Evolutionary conservation across 2,888 invertebrate species (phyloP), one percentile per base, ranked within the genome.

Genomic region (Ryuthela nishihirai): DNA sequence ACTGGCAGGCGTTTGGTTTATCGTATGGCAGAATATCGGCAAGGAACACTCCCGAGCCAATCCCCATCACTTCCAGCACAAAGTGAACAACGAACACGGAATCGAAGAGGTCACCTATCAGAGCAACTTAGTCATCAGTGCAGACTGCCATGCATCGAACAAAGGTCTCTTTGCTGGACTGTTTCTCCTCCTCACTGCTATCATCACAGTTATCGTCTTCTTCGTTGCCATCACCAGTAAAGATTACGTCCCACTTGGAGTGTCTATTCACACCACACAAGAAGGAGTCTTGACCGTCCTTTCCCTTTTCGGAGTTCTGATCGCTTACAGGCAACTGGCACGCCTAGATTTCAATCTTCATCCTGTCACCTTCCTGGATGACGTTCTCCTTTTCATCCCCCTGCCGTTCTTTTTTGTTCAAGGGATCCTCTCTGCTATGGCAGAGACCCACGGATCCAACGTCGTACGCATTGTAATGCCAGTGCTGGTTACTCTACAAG

Each of bases 61-160:
- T 12, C 60, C 61, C 2, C 59, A 61, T 24, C 61, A 54, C 20
- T 52, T 64, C 20, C 44, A 49, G 4, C 49, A 58, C 23, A 62
- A 55, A 44, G 24, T 62, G 5, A 40, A 46, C 6, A 41, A 48
- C 1, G 56, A 56, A 23, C 60, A 55, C 3, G 54, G 67, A n/a
- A 67, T 67, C 12, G 64, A 66, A 32, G 64, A 65, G 32, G 44
- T 61, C 4, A 56, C 64, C 6, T 67, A 52, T 26, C 54, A 65
- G 7, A 68, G 68, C 40, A 69, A 70, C 54, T 36, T 83, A 32
- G 80, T 83, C 38, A 80, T 84, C 62, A 65, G 56, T 69, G 83
- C 84, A 1, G 87, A 88, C 75, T 88, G 87, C 70, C 84, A 85
- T 69, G 83, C 86, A 1, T 83, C 87, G 46, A 86, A 85, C 75